Base-by-base conservation (phyloP, 2,797 vertebrate species). In the Rhinella marina region DNA sequence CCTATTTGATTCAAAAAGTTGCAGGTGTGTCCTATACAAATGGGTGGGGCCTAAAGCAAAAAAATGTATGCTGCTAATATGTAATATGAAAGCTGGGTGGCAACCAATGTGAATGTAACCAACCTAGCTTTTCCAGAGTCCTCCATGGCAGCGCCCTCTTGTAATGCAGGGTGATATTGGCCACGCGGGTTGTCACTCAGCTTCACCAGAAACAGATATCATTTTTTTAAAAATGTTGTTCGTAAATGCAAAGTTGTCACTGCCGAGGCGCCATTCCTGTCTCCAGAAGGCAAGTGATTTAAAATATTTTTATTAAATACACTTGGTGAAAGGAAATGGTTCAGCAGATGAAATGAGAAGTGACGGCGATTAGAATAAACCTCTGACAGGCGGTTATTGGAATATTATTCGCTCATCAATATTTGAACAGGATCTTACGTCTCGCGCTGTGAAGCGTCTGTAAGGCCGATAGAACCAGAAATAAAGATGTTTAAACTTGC, bases 321-420 rank as follows among this genome's bases (percentile, higher is more conserved):
- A 7, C 21, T 54, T 52, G 48, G 73, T 77, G 54, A 25, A 54
- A 54, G 32, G 50, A 54, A 77, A 27, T 77, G 25, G 54, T 77
- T 52, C 54, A 8, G 75, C 5, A 6, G 12, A 14, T n/a, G 75
- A n/a, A 75, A 77, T 77, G 23, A 77, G 50, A 54, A 77, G 48
- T n/a, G 73, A 54, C 75, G 14, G 75, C 21, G 50, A 25, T 54
- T 77, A 52, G 75, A 77, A 77, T 54, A 25, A 77, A 54, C 75
- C 75, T 32, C 70, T n/a, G 72, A 23, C 19, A 70, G 72, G 2
- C 29, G 5, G 19, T 77, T 77, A 77, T 77, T 77, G 75, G 48
- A 77, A 77, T 52, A 77, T 77, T 77, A 75, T 75, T 50, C 41
- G 11, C 50, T 77, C 75, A 77, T 77, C 75, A 77, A 77, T 77